Base-by-base conservation (phyloP, 2,888 invertebrate species). In the Pardosa pseudoannulata region DNA sequence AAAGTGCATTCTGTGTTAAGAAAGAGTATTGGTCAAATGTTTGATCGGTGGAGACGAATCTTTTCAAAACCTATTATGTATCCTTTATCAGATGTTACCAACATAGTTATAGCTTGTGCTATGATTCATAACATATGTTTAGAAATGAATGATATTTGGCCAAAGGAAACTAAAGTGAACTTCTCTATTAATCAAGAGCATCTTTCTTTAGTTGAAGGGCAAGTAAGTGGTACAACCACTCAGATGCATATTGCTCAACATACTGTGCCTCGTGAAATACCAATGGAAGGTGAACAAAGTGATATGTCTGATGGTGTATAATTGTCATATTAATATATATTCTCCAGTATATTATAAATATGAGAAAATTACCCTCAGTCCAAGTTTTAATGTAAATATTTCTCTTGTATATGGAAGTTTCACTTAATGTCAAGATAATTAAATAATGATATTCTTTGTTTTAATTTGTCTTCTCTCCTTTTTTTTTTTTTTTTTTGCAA, bases 1-100 rank as follows among this genome's bases (percentile, higher is more conserved):
- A 41, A 70, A 41, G 41, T 28, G 1, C 23, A 70, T 70, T 70
- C 41, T 2, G 41, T 70, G 1, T 16, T 27, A n/a, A 70, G 16
- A 13, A 41, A 41, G 7, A 70, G 70, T 41, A 28, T 70, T 28
- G 70, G 70, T 13, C 70, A 70, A 36, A 41, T 70, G 70, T 41
- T 41, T 41, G 70, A 39, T 0, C 9, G 70, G 7, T 70, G 70
- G 70, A 70, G 41, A n/a, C 29, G 41, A 16, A 27, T 70, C 6
- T 70, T 70, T 41, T 70, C 70, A 27, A 70, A 70, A 13, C 70
- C 70, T 16, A 36, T 70, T 19, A 70, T 41, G n/a, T 36, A 11
- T 70, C 9, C 41, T 13, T 41, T 70, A n/a, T 27, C 70, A 13
- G 27, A 19, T 2, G n/a, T 70, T 27, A 70, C 70, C 1, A 41